Conservation (phyloP, 2,888 invertebrate genomes). For the Bimastos eiseni region DNA sequence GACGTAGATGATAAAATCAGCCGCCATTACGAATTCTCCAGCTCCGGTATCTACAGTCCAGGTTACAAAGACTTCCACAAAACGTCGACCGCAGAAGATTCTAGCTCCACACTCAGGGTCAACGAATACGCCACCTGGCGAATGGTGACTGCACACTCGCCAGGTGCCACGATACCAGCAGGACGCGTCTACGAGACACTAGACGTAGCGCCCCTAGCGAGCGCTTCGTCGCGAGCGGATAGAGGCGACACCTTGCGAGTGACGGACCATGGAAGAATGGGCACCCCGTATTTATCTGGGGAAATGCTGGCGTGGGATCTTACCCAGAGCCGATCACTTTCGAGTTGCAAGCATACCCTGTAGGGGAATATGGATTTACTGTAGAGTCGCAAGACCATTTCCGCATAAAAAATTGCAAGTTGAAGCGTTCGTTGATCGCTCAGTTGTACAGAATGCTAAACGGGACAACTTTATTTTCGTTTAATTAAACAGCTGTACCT, state of each 20-base stretch:
- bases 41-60: not conserved
- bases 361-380: too few species aligned
- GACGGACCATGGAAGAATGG: not conserved
- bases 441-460: too few species aligned
- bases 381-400: too few species aligned
- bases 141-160: constrained; percentile 1
- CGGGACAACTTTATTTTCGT: too few species aligned
- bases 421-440: too few species aligned
- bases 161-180: not conserved
- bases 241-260: not conserved
- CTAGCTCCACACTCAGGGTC: constrained; percentile 6
- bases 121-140: constrained; percentile 37
- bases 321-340: not conserved
- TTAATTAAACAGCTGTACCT: too few species aligned
- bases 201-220: not conserved
- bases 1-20: not conserved
- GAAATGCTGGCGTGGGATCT: not conserved
- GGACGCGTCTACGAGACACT: not conserved
- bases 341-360: not conserved
- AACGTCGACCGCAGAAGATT: not conserved
- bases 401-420: too few species aligned
- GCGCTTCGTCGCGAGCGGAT: not conserved
- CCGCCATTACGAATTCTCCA: not conserved
- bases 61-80: not conserved
- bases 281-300: not conserved